Evolutionary conservation across 2,113 vertebrate genomes (phyloP).

Genomic region (Aspiorhynchus laticeps): DNA sequence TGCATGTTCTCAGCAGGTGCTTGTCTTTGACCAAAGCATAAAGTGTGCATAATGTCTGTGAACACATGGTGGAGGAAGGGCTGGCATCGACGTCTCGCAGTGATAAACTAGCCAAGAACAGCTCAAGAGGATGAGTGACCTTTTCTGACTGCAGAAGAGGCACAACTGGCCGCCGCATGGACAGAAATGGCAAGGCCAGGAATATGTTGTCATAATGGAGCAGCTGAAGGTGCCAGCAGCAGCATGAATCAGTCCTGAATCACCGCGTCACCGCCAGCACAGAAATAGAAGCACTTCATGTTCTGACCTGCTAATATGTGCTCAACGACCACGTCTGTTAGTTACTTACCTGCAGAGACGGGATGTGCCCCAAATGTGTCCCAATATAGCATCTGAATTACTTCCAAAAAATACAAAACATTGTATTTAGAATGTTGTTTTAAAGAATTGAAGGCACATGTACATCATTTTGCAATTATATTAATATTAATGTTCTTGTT

Average conservation of each 20-base stretch:
- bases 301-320: background rate
- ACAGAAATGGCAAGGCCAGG: background rate
- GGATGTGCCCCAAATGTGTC: too few species aligned
- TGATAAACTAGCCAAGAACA: slow-evolving; percentile 30
- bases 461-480: background rate
- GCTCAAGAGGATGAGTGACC: slow-evolving; percentile 33
- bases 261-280: background rate
- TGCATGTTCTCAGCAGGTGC: background rate
- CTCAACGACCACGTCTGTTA: background rate
- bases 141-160: slow-evolving; percentile 15
- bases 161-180: background rate
- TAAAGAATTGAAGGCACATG: background rate
- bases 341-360: background rate
- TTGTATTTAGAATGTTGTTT: background rate
- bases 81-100: slow-evolving; percentile 27
- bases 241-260: background rate
- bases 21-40: background rate
- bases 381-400: too few species aligned
- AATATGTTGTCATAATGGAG: background rate
- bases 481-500: background rate
- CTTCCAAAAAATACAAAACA: background rate
- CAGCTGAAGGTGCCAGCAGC: background rate
- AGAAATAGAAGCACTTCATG: background rate
- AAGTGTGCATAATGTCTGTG: background rate
- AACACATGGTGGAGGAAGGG: slow-evolving; percentile 2